Evolutionary conservation across 2,888 invertebrate species (phyloP).

Genomic region (Orthosia incerta): DNA sequence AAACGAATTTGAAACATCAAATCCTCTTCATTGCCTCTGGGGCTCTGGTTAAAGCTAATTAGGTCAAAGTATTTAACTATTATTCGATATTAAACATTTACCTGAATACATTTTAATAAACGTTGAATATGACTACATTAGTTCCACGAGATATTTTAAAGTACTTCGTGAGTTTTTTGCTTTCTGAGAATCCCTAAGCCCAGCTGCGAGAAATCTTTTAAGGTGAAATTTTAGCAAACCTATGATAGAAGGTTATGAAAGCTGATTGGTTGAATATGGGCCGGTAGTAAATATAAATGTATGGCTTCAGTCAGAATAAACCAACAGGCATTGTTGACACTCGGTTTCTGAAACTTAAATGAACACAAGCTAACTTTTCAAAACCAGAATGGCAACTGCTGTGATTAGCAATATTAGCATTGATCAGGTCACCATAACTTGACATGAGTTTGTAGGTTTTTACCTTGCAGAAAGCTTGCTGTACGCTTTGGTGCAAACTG

Average conservation of each 20-base stretch:
- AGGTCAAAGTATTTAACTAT: not conserved
- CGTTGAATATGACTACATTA: not conserved
- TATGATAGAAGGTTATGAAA: not conserved
- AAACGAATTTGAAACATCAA: slow-evolving; percentile 21
- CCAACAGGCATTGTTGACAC: not conserved
- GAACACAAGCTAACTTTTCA: not conserved
- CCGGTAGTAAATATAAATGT: not conserved
- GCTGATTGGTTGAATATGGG: not conserved
- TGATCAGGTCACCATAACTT: not conserved
- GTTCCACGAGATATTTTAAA: not conserved
- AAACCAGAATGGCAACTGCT: not conserved
- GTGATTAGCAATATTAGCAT: not conserved
- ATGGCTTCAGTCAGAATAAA: not conserved
- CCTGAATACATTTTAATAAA: too few species aligned
- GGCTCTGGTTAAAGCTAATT: slow-evolving; percentile 8
- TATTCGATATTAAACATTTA: not conserved
- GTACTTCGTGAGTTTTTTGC: too few species aligned
- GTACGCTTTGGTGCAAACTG: too few species aligned
- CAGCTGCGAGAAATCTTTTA: not conserved
- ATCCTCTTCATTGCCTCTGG: slow-evolving; percentile 18
- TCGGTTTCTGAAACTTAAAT: not conserved
- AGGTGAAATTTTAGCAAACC: not conserved
- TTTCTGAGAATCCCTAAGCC: not conserved
- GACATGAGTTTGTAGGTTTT: not conserved
- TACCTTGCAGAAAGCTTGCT: too few species aligned